Percentiles rank a stretch among this genome's conserved stretches.
Conservation (phyloP, 2,113 vertebrate species). For the Leucosticte australis region DNA sequence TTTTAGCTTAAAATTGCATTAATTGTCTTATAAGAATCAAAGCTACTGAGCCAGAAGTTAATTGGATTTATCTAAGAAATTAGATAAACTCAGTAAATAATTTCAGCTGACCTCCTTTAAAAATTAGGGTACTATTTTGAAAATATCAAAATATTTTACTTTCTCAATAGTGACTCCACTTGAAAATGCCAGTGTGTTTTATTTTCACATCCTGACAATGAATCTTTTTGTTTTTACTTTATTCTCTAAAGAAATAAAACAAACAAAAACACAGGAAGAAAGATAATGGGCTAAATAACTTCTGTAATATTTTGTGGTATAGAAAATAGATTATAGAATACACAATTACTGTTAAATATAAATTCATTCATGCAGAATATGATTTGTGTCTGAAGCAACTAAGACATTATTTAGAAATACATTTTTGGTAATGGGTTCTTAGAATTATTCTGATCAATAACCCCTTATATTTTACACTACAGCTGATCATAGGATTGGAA, state of each 20-base stretch:
- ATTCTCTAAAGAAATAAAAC: background rate
- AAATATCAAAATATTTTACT: background rate
- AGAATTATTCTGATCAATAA: background rate
- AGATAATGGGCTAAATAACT: background rate
- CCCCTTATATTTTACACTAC: background rate
- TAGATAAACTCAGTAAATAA: background rate
- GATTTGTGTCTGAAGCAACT: background rate
- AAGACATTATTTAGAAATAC: background rate
- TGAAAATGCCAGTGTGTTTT: background rate
- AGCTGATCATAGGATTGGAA: background rate
- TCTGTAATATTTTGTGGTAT: background rate
- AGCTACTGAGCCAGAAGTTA: background rate
- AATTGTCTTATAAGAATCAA: background rate
- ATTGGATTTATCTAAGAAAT: background rate
- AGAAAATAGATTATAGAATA: background rate
- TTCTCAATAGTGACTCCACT: background rate
- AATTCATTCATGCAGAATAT: background rate
- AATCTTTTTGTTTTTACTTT: background rate
- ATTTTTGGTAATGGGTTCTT: background rate
- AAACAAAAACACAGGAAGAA: background rate
- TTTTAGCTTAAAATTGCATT: background rate
- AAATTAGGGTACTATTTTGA: background rate
- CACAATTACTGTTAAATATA: background rate
- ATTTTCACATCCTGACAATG: background rate
- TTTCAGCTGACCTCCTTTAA: background rate